Percentiles rank a stretch among this genome's conserved stretches.
phyloP scores from a whole-genome alignment of 2,113 vertebrate species.

The chimpanzee (Pan troglodytes) region DNA sequence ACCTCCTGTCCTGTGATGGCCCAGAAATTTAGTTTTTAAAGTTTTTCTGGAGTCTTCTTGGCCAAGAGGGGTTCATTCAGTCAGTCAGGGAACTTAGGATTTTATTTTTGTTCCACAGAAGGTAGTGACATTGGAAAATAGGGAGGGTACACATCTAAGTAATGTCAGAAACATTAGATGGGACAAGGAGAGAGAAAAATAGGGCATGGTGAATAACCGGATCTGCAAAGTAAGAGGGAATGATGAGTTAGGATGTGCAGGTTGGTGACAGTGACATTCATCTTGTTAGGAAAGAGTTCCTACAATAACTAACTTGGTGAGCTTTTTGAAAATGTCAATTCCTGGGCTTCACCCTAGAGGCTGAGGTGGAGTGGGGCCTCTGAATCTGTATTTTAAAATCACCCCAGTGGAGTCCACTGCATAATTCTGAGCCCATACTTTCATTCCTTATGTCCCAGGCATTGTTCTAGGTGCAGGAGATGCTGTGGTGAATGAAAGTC shows the following conservation, averaged over 20 bases:
- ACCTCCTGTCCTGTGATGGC: no score
- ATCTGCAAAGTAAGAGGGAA: background rate
- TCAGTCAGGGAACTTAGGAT: no score
- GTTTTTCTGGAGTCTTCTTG: no score
- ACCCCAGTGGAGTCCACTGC: background rate
- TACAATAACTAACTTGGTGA: background rate
- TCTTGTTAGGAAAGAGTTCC: background rate
- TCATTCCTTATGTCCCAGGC: background rate
- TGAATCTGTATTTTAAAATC: background rate
- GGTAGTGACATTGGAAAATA: background rate
- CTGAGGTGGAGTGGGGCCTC: background rate
- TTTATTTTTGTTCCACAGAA: background rate
- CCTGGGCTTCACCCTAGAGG: background rate
- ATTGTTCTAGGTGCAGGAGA: background rate
- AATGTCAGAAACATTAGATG: background rate
- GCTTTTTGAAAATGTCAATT: background rate
- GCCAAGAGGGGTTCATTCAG: no score
- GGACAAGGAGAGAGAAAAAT: background rate
- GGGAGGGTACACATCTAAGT: background rate
- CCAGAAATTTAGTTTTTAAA: no score
- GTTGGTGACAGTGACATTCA: no score
- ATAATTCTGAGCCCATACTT: background rate
- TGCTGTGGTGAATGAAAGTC: background rate
- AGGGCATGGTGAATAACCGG: background rate
- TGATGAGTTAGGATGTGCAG: no score